These are phyloP conservation scores for Noctilio leporinus DNA, from an alignment of 2,113 vertebrate genomes.

Conservation along the genomic window DNA sequence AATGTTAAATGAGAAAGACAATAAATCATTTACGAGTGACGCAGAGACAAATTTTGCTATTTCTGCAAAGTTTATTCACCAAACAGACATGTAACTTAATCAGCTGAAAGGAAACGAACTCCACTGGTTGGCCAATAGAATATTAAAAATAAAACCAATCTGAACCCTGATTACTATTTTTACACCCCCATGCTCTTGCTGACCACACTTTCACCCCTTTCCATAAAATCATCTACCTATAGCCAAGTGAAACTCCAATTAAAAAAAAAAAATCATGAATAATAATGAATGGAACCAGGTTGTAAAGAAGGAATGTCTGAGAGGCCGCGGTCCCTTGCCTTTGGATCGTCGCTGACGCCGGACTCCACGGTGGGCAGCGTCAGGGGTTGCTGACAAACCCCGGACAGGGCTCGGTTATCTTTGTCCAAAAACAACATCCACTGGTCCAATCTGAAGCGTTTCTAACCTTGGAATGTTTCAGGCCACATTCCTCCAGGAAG, in stretches of 20 bases:
- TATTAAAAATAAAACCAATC: constrained; percentile 60
- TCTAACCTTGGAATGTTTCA: constrained; percentile 54
- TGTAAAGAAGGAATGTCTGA: constrained; percentile 20
- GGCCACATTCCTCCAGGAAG: constrained; percentile 35
- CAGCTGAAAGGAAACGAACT: constrained; percentile 47
- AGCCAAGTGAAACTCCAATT: constrained; percentile 53
- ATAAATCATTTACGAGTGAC: constrained; percentile 59
- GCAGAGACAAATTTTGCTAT: constrained; percentile 46
- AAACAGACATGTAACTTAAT: constrained; percentile 60
- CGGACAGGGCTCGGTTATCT: constrained; percentile 50
- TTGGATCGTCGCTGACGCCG: constrained; percentile 34
- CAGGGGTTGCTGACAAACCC: constrained; percentile 45
- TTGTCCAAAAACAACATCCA: constrained; percentile 34
- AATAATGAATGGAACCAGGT: constrained; percentile 42
- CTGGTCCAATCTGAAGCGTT: constrained; percentile 28
- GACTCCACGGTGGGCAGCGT: constrained; percentile 34
- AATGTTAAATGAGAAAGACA: constrained; percentile 46
- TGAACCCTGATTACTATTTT: constrained; percentile 41
- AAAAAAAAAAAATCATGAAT: constrained; percentile 16
- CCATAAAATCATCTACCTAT: constrained; percentile 29
- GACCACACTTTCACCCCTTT: constrained; percentile 52
- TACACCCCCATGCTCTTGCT: neutral
- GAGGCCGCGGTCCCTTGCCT: neutral
- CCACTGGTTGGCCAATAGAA: constrained; percentile 22
- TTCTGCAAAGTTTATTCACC: constrained; percentile 60